phyloP scores from a whole-genome alignment of 1,140 invertebrate species.

The Lordiphosa mommai region DNA sequence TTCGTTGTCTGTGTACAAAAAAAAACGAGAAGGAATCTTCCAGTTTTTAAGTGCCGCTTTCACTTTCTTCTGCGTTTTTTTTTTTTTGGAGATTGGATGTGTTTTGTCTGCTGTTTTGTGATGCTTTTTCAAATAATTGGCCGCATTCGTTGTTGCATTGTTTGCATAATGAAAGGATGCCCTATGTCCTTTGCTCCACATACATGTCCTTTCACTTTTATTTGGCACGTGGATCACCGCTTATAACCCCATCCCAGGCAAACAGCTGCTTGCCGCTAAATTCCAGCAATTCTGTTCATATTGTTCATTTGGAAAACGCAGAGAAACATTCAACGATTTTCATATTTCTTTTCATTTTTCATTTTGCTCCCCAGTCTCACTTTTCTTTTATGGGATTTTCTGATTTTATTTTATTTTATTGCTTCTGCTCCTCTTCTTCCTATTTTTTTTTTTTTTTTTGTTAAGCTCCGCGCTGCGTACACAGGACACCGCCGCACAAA shows the following conservation, averaged over 20 bases:
- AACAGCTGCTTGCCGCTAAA: too few species aligned
- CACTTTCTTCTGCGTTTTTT: constrained; percentile 20
- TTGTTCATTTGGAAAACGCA: too few species aligned
- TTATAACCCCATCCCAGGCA: too few species aligned
- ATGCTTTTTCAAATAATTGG: constrained; percentile 31
- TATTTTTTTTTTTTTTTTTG: constrained; percentile 23
- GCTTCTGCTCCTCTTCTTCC: constrained; percentile 32
- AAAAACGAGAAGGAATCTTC: constrained; percentile 36
- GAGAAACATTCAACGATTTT: too few species aligned
- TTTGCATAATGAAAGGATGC: constrained; percentile 29
- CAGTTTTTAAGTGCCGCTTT: constrained; percentile 34
- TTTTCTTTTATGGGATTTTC: too few species aligned
- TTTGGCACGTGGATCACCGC: neutral
- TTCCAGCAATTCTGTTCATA: too few species aligned
- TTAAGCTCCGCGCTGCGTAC: constrained; percentile 50
- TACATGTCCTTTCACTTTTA: constrained; percentile 15
- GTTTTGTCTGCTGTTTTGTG: constrained; percentile 19
- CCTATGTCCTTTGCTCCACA: constrained; percentile 1
- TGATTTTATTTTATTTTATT: too few species aligned
- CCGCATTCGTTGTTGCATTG: constrained; percentile 19
- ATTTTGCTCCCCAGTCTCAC: too few species aligned
- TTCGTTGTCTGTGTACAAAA: constrained; percentile 39
- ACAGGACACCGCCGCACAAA: constrained; percentile 51
- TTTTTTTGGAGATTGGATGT: constrained; percentile 64
- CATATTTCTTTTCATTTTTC: too few species aligned